Conservation (phyloP, 2,888 invertebrate species). For the Lacanobia oleracea region DNA sequence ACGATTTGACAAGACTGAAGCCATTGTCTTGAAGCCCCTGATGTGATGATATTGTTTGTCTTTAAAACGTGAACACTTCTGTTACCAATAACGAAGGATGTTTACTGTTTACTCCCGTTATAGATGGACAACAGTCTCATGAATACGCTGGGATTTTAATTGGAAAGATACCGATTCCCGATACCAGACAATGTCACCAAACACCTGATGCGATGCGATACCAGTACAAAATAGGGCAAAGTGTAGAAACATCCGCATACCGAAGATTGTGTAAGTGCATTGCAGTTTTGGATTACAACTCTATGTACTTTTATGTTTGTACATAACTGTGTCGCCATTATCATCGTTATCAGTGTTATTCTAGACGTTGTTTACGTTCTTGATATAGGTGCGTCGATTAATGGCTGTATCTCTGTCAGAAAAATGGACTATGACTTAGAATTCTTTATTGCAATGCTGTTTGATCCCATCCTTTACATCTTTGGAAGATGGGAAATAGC, state of each 20-base stretch:
- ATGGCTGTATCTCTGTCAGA: neutral
- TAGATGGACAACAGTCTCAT: conserved; percentile 1
- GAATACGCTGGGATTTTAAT: neutral
- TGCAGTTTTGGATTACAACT: conserved; percentile 3
- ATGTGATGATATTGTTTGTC: neutral
- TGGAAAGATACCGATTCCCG: conserved; percentile 6
- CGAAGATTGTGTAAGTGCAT: neutral
- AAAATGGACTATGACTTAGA: neutral
- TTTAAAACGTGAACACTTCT: neutral
- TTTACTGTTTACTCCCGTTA: conserved; percentile 8
- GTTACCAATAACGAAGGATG: conserved; percentile 10
- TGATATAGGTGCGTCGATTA: neutral
- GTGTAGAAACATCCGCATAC: neutral
- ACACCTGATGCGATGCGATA: conserved; percentile 6
- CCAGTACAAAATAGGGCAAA: conserved; percentile 13
- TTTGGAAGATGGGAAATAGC: conserved; percentile 3
- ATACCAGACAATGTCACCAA: conserved; percentile 13
- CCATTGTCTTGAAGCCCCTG: neutral
- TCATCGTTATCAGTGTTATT: conserved; percentile 14
- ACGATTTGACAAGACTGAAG: neutral
- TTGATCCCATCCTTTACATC: conserved; percentile 10
- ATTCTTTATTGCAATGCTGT: neutral
- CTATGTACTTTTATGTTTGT: neutral
- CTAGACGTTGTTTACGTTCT: neutral
- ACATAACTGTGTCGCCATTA: neutral